These are phyloP conservation scores for Zaprionus capensis DNA, from an alignment of 1,140 invertebrate genomes.

Conservation along the genomic window DNA sequence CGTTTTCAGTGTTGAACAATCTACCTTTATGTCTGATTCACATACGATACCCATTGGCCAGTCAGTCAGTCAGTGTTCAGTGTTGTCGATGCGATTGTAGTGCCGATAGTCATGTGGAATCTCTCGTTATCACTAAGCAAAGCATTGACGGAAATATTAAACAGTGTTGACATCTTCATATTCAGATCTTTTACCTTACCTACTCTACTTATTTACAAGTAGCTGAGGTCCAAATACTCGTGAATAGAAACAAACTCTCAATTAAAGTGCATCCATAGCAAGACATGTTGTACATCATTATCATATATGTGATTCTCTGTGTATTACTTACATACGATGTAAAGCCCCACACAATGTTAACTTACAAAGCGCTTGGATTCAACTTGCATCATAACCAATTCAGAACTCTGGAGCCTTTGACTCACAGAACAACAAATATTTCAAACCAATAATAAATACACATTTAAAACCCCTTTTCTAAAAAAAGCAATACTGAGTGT, in stretches of 20 bases:
- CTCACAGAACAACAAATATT: slow-evolving; percentile 29
- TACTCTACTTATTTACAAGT: slow-evolving; percentile 13
- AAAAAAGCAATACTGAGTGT: slow-evolving; percentile 20
- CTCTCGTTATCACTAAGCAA: neutral
- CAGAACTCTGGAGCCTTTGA: slow-evolving; percentile 1
- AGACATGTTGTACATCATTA: slow-evolving; percentile 19
- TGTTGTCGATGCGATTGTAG: neutral
- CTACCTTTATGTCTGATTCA: neutral
- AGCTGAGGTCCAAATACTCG: neutral
- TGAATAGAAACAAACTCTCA: neutral
- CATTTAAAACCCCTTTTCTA: slow-evolving; percentile 41
- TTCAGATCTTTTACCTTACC: neutral
- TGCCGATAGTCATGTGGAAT: neutral
- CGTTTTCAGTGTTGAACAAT: neutral
- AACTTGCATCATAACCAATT: slow-evolving; percentile 15
- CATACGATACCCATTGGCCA: neutral
- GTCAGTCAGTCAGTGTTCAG: neutral
- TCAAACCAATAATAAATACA: slow-evolving; percentile 33
- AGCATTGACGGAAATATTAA: neutral
- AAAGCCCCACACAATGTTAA: slow-evolving; percentile 9
- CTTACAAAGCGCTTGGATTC: slow-evolving; percentile 21
- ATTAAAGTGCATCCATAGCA: neutral
- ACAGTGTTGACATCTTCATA: neutral
- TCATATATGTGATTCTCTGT: slow-evolving; percentile 1
- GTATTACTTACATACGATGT: slow-evolving; percentile 10